Evolutionary conservation across 2,888 invertebrate species (phyloP), one percentile per base, ranked within the genome.

Genomic region (Polyommatus iphigenia): DNA sequence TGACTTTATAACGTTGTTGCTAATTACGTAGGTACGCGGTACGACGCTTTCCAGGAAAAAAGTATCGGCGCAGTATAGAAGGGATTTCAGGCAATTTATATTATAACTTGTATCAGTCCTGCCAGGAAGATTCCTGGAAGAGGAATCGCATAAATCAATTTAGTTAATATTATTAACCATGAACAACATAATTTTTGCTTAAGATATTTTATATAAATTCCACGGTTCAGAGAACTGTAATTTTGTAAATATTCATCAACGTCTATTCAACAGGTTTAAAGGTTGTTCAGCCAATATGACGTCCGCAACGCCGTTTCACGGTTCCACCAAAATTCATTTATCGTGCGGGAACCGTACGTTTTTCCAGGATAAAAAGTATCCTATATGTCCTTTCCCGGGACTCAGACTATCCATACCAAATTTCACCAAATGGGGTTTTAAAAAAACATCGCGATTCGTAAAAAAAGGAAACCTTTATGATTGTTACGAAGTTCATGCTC

Each of bases 401-500:
- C 41, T 41, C 8, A 41, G 7, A 41, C 7, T 41, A 41, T 10
- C 41, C 6, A 5, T 0, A 41, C 7, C 7, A 41, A 41, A 41
- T 7, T 41, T 24, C 24, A 24, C 10, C 15, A 2, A 71, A 71
- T 36, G 0, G 32, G 71, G 13, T 1, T 20, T 24, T 20, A 20
- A 3, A 62, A 59, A 62, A 62, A 24, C 24, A 62, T 46, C 41
- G 20, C 67, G 20, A 46, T 41, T 24, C 24, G 24, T 46, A 10
- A 3, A 73, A 18, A 46, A 50, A 46, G 10, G 20, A 73, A 46
- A 73, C 73, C 15, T 24, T 46, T 46, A 46, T 73, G 46, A 73
- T 73, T 73, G 20, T 50, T 13, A 50, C 32, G 57, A 71, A 32
- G 13, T 46, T 77, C n/a, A 32, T 59, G 80, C 82, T 86, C 88